Base-by-base conservation (phyloP, 2,888 invertebrate species). In the Petrolisthes manimaculis region DNA sequence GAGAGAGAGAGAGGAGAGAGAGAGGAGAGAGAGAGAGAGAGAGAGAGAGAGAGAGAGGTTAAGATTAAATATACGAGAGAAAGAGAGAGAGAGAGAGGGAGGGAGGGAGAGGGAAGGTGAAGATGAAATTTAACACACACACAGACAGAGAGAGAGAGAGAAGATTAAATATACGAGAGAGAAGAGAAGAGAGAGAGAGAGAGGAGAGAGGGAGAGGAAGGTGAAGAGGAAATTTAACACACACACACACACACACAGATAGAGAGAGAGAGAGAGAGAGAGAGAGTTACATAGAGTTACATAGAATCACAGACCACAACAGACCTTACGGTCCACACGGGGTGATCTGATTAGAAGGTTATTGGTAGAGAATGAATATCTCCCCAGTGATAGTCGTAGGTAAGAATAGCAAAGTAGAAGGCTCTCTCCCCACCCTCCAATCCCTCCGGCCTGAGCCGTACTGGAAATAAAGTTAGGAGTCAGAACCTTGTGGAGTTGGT, bases 131-230 rank as follows among this genome's bases (percentile, higher is more conserved):
- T 1, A 21, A 75, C 18, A 75, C 18, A 75, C 18, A 75, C 18
- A 75, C 18, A 75, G 3, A 77, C 51, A 14, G 24, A 77, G 77
- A 77, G 77, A 77, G 77, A 77, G 77, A 77, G 77, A 77, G 77
- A 77, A 37, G 37, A 37, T 14, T n/a, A 77, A 37, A 77, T 14
- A 37, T 14, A 37, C 12, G 77, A 77, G 24, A 77, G 77, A 77
- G 77, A 77, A 77, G 37, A 77, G 77, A 77, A 77, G 77, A 77
- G 77, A 77, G 77, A 77, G 77, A 77, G 77, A 77, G 77, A 77
- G 21, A 77, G 77, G 24, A 75, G 75, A 75, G 75, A 18, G 67
- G 3, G 67, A 67, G 67, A 67, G 67, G 24, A 37, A 77, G 77
- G 24, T n/a, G 24, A 12, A 77, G 77, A 77, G n/a, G n/a, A n/a